A percentile compares a stretch with the other conserved stretches of the same genome.
Evolutionary conservation across 2,888 invertebrate genomes (phyloP).

Genomic region (Eucera pruinosa): DNA sequence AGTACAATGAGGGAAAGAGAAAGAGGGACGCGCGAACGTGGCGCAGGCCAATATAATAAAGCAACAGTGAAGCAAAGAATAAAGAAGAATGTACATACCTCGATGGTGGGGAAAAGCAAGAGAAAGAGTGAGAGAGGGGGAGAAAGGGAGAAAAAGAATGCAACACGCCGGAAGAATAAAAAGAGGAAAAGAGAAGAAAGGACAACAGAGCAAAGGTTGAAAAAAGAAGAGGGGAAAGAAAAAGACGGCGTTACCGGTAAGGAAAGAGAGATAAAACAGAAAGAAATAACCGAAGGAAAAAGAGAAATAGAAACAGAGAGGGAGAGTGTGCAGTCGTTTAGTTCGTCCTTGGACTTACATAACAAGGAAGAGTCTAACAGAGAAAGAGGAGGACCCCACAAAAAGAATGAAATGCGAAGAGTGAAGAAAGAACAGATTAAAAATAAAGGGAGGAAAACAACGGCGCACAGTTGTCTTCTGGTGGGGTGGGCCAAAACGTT

Average conservation of each 20-base stretch:
- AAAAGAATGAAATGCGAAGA: constrained; percentile 59
- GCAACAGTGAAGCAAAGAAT: constrained; percentile 40
- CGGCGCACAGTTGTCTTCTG: constrained; percentile 12
- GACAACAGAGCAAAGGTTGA: constrained; percentile 24
- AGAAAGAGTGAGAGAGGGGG: too few relatives aligned
- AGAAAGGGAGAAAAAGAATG: constrained; percentile 18
- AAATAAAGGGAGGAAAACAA: constrained; percentile 52
- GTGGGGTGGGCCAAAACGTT: constrained; percentile 27
- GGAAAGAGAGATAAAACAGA: constrained; percentile 28
- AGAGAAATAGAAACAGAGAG: constrained; percentile 25
- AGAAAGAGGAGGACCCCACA: constrained; percentile 56
- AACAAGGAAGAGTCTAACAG: constrained; percentile 69
- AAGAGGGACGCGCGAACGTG: neutral
- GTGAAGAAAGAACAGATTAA: constrained; percentile 58
- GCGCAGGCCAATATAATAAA: constrained; percentile 9
- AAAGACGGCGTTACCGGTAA: constrained; percentile 17
- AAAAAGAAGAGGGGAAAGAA: constrained; percentile 26
- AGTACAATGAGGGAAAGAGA: constrained; percentile 1
- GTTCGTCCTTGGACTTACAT: constrained; percentile 78
- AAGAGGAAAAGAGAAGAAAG: constrained; percentile 16
- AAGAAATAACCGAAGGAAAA: constrained; percentile 10
- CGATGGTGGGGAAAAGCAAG: neutral
- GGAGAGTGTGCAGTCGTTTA: constrained; percentile 45
- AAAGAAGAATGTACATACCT: constrained; percentile 13
- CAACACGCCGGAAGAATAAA: constrained; percentile 30